These are phyloP conservation scores for Notoglanidium macrostoma DNA, from an alignment of 2,797 vertebrate genomes.

Conservation along the genomic window DNA sequence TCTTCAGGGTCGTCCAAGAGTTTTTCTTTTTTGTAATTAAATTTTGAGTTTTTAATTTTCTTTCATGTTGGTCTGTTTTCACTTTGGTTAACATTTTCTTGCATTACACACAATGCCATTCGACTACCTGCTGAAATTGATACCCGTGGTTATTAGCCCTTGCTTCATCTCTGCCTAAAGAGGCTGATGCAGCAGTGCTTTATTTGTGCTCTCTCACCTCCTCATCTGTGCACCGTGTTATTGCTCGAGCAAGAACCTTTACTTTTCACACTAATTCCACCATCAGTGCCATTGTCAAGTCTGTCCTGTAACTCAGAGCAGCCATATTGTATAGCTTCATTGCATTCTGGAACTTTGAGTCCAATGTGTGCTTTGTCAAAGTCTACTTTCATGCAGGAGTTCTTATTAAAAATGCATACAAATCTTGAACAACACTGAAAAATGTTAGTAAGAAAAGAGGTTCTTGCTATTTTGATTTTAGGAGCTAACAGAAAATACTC, in stretches of 20 bases:
- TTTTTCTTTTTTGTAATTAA: not conserved
- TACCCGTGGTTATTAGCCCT: not conserved
- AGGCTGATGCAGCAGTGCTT: not conserved
- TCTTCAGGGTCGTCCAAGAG: not conserved
- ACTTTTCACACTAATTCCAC: not conserved
- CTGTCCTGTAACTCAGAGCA: not conserved
- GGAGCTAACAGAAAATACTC: not conserved
- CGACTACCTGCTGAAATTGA: not conserved
- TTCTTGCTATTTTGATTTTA: not conserved
- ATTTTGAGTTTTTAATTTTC: not conserved
- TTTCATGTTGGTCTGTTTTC: not conserved
- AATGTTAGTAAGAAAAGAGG: not conserved
- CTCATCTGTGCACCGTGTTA: not conserved
- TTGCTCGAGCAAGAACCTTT: not conserved
- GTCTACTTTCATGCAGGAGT: not conserved
- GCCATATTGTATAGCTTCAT: not conserved
- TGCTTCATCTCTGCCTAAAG: not conserved
- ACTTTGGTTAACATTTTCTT: not conserved
- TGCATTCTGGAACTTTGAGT: not conserved
- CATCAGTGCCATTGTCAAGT: not conserved
- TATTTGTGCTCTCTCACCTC: not conserved
- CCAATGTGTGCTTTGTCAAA: not conserved
- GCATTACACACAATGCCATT: not conserved
- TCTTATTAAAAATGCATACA: not conserved
- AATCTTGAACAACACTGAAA: not conserved